Conservation (phyloP, 2,797 vertebrate genomes). For the Geotria australis region DNA sequence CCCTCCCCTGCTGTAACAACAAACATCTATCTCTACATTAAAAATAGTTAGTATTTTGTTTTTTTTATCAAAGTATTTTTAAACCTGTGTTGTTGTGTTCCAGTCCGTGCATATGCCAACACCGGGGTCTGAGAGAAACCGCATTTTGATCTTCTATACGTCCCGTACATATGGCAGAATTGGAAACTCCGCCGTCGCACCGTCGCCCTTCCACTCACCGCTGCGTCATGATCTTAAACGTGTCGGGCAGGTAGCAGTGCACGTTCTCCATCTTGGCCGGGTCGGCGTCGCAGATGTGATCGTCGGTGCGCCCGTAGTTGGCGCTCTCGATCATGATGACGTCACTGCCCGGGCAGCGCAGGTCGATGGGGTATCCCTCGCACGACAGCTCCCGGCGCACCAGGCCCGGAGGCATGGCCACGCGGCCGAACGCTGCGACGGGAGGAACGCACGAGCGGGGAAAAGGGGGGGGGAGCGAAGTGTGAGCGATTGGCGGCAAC, state of each 20-base stretch:
- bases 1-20: too few relatives aligned
- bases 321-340: constrained; percentile 98
- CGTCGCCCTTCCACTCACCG: constrained; percentile 20
- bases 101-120: too few relatives aligned
- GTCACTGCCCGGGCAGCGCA: constrained; percentile 91
- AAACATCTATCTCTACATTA: too few relatives aligned
- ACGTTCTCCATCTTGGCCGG: constrained; percentile 99
- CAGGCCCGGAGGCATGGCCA: constrained; percentile 69
- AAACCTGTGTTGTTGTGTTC: too few relatives aligned
- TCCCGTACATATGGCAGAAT: too few relatives aligned
- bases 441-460: background rate
- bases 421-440: constrained; percentile 59
- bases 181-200: too few relatives aligned
- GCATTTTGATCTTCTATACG: too few relatives aligned
- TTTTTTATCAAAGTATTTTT: too few relatives aligned
- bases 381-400: constrained; percentile 88
- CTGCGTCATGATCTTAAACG: constrained; percentile 98
- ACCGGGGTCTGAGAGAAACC: too few relatives aligned
- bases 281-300: constrained; percentile 97
- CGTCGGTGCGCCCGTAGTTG: constrained; percentile 89
- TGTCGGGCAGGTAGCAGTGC: constrained; percentile 95
- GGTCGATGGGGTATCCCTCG: constrained; percentile 90
- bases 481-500: too few relatives aligned
- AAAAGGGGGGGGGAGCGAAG: too few relatives aligned
- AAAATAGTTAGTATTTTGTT: too few relatives aligned